Evolutionary conservation across 2,113 vertebrate species (phyloP), one percentile per base, ranked within the genome.

Genomic region (Psephotus haematonotus): DNA sequence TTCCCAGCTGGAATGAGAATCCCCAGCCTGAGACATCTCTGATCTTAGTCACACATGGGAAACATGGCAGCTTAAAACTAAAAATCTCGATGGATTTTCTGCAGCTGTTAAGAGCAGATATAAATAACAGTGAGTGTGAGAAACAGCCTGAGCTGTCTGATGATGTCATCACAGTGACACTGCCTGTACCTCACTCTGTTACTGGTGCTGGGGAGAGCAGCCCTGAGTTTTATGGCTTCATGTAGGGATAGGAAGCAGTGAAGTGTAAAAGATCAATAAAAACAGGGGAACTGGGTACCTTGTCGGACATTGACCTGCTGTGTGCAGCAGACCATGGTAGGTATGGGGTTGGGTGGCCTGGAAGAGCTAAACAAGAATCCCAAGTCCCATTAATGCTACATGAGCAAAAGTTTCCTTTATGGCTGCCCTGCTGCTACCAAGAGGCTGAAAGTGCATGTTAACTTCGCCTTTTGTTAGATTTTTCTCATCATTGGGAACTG

Each of bases 1-100:
- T 94, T 96, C 88, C 92, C 91, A 97, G 92, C 85, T 94, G 92
- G 83, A 92, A 87, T 87, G 62, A 96, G 91, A 89, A 92, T 69
- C 91, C 55, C 80, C 92, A 89, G 88, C 53, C 67, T 69, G 74
- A 96, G 86, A 79, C 78, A 89, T 69, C 91, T 96, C 95, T 95
- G 86, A 96, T 96, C 93, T 93, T 18, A 88, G 92, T 89, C 81
- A 91, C 86, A 95, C 74, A 92, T 88, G 92, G 86, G 57, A 92
- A 92, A 72, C 82, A 65, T 7, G 57, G 92, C 91, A 92, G 83
- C 80, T 86, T 52, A 46, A 79, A 94, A 49, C 70, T 41, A 39
- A 70, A 82, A 70, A 37, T 55, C 83, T 68, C 13, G 52, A 33
- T 91, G 52, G 44, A 27, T 65, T 92, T 93, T 93, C 86, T 96